These are phyloP conservation scores for Fragum sueziense DNA, from an alignment of 2,888 invertebrate species.

Conservation along the genomic window DNA sequence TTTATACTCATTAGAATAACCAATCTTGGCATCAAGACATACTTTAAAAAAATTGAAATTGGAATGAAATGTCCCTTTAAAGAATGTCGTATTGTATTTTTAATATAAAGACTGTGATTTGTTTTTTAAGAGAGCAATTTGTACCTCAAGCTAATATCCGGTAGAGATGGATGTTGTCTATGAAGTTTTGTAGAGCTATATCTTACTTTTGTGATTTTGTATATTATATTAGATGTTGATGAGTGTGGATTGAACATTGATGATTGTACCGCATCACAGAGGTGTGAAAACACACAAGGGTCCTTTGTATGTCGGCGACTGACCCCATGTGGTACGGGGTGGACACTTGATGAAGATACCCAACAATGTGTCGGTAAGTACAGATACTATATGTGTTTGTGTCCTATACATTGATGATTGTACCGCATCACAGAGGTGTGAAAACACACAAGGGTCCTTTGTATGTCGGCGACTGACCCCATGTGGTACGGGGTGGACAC, in stretches of 20 bases:
- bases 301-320: constrained; percentile 82
- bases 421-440: constrained; percentile 89
- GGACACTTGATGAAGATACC: constrained; percentile 93
- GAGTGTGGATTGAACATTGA: constrained; percentile 91
- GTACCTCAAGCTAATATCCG: too few relatives aligned
- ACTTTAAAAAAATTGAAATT: too few relatives aligned
- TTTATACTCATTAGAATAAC: too few relatives aligned
- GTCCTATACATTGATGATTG: constrained; percentile 89
- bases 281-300: constrained; percentile 92
- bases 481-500: constrained; percentile 98
- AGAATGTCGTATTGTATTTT: too few relatives aligned
- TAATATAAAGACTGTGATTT: too few relatives aligned
- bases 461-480: constrained; percentile 85
- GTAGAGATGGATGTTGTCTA: too few relatives aligned
- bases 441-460: constrained; percentile 89
- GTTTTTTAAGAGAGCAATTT: too few relatives aligned
- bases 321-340: constrained; percentile 97
- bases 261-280: constrained; percentile 89
- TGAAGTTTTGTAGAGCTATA: neutral
- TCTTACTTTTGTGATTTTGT: neutral
- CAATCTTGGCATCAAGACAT: too few relatives aligned
- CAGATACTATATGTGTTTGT: too few relatives aligned
- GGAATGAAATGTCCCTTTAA: too few relatives aligned
- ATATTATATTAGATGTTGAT: constrained; percentile 88
- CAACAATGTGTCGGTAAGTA: constrained; percentile 92